Base-by-base conservation (phyloP, 2,888 invertebrate genomes). In the Macaria notata region DNA sequence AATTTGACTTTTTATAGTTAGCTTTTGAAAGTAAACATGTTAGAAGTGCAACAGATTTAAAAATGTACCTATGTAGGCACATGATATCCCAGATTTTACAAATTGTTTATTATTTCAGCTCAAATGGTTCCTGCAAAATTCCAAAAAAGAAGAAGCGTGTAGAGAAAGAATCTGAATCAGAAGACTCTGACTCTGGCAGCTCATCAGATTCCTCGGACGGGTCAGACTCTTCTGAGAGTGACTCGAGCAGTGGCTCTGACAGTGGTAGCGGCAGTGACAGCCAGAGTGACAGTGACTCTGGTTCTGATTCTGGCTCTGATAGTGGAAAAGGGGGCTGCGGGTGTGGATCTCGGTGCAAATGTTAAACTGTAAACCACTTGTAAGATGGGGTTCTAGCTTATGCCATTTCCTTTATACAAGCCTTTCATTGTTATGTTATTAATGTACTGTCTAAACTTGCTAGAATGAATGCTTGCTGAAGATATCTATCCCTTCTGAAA, bases 81-180 rank as follows among this genome's bases (percentile, higher is more conserved):
- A 36, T 36, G 7, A 36, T 6, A 36, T 36, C 4, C 7, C 33
- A 19, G 19, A 19, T 19, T 19, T 19, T 19, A 19, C 19, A 19
- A 19, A 19, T 19, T 19, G 3, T 1, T 29, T 42, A 19, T 41
- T 44, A 7, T 55, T 67, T 30, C 69, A 88, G 88, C 43, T 50
- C 50, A 72, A 81, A 80, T 62, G 84, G 84, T 4, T 78, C 76
- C 62, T 87, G 86, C 78, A 84, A 86, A 70, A 71, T 86, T 56
- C 83, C 88, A 2, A 80, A 73, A 59, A 88, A 88, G 76, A 88
- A 88, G 78, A 88, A 84, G 70, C 80, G 82, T 41, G 64, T 66
- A 2, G 68, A 69, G 4, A 49, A 9, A n/a, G 43, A 50, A 9
- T 76, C 79, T 0, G 82, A 84, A 58, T 78, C 74, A 0, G 82